phyloP scores from a whole-genome alignment of 2,113 vertebrate species.

The Anguilla japonica region DNA sequence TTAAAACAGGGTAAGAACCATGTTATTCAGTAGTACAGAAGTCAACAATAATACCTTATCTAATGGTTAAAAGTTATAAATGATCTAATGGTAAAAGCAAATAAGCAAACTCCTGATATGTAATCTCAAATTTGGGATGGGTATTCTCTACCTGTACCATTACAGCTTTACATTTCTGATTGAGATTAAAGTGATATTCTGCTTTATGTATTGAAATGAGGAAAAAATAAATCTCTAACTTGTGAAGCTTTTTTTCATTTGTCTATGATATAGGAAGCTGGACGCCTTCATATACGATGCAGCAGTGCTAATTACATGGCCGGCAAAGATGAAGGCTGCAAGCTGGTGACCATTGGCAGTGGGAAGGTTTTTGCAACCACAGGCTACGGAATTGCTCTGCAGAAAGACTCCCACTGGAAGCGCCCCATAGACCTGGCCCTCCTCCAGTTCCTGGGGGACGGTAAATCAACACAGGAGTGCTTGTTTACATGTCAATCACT shows the following conservation, averaged over 20 bases:
- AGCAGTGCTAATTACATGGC: constrained; percentile 99
- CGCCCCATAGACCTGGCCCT: constrained; percentile 89
- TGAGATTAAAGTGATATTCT: not conserved
- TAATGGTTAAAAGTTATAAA: not conserved
- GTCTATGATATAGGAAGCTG: constrained; percentile 79
- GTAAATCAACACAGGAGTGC: constrained; percentile 62
- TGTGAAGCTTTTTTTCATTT: constrained; percentile 26
- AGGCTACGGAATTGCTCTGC: constrained; percentile 92
- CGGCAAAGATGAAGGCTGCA: constrained; percentile 95
- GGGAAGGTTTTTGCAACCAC: constrained; percentile 98
- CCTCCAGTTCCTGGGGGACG: constrained; percentile 94
- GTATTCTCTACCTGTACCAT: not conserved
- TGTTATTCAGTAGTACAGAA: not conserved
- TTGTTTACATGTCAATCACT: constrained; percentile 42
- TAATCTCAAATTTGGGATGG: not conserved
- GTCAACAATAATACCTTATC: not conserved
- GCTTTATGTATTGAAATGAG: not conserved
- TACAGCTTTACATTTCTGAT: not conserved
- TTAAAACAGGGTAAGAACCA: constrained; percentile 84
- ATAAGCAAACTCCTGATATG: too few relatives aligned
- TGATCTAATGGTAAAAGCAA: not conserved
- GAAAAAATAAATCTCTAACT: constrained; percentile 20
- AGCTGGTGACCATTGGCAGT: constrained; percentile 95
- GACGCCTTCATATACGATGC: constrained; percentile 97
- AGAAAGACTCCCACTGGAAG: constrained; percentile 95